Percentiles rank a stretch among this genome's conserved stretches.
phyloP scores from a whole-genome alignment of 2,113 vertebrate genomes.

The Scatophagus argus region DNA sequence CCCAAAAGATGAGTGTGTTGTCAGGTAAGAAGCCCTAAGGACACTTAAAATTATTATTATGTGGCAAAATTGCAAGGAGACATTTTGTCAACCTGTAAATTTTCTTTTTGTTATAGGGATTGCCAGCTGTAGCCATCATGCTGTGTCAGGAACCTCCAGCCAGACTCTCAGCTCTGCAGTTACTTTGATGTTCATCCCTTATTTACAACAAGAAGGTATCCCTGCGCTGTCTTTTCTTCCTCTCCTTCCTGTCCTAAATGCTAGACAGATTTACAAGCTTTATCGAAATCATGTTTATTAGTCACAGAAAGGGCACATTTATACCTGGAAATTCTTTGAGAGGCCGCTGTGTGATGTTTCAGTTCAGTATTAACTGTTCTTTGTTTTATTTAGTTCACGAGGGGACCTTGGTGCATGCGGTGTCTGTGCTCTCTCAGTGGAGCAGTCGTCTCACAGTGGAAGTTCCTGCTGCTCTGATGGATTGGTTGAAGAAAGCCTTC shows the following conservation, averaged over 20 bases:
- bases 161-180: slow-evolving; percentile 89
- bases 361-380: background rate
- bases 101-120: slow-evolving; percentile 85
- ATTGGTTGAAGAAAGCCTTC: slow-evolving; percentile 96
- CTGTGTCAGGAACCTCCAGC: slow-evolving; percentile 90
- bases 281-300: background rate
- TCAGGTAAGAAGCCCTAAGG: slow-evolving; percentile 86
- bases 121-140: slow-evolving; percentile 93
- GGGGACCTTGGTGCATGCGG: slow-evolving; percentile 92
- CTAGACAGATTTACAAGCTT: background rate
- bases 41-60: background rate
- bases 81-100: too few species aligned
- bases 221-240: background rate
- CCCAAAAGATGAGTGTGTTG: slow-evolving; percentile 96
- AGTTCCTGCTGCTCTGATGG: slow-evolving; percentile 88
- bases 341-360: background rate
- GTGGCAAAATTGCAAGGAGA: background rate
- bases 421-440: slow-evolving; percentile 94
- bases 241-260: background rate
- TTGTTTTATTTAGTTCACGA: slow-evolving; percentile 89
- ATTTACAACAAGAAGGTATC: slow-evolving; percentile 96
- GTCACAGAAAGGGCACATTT: background rate
- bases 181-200: slow-evolving; percentile 93
- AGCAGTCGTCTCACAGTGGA: slow-evolving; percentile 89
- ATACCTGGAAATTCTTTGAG: background rate